Conservation (phyloP, 2,113 vertebrate species). For the Oryzias javanicus region DNA sequence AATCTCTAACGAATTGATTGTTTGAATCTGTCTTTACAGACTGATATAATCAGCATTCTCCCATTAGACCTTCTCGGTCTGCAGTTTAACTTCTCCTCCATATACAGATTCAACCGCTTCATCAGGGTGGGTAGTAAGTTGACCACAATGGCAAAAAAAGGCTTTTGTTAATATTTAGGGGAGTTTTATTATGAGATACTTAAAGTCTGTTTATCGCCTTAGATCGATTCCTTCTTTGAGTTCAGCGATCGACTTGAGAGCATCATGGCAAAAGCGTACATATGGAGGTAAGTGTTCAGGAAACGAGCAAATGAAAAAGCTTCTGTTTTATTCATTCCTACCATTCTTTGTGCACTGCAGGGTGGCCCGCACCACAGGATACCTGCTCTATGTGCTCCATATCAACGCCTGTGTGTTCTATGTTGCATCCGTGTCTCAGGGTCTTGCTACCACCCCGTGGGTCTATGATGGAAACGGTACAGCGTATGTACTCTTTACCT, state of each 20-base stretch:
- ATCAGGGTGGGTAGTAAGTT: conserved; percentile 78
- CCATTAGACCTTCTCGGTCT: conserved; percentile 85
- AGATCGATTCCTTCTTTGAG: conserved; percentile 84
- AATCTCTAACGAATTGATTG: too few species aligned
- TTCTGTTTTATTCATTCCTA: neutral
- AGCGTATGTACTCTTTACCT: conserved; percentile 75
- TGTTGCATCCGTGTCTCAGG: conserved; percentile 82
- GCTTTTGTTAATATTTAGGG: neutral
- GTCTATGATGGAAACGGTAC: conserved; percentile 86
- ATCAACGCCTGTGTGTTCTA: conserved; percentile 88
- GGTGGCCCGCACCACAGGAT: conserved; percentile 88
- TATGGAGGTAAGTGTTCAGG: conserved; percentile 81
- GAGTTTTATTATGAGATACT: neutral
- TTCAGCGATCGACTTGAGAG: conserved; percentile 90
- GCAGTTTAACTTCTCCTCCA: conserved; percentile 80
- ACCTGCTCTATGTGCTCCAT: conserved; percentile 87
- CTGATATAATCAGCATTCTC: conserved; percentile 81
- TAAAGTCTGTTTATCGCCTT: neutral
- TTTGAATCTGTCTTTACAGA: conserved; percentile 67
- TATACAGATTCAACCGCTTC: conserved; percentile 83
- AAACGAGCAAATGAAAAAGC: too few species aligned
- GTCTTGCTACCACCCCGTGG: conserved; percentile 83
- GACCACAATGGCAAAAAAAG: too few species aligned
- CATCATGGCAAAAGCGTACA: conserved; percentile 86
- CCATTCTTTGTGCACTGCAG: conserved; percentile 59